Percentiles rank a stretch among this genome's conserved stretches.
phyloP scores from a whole-genome alignment of 1,140 invertebrate species.

The Aethina tumida region DNA sequence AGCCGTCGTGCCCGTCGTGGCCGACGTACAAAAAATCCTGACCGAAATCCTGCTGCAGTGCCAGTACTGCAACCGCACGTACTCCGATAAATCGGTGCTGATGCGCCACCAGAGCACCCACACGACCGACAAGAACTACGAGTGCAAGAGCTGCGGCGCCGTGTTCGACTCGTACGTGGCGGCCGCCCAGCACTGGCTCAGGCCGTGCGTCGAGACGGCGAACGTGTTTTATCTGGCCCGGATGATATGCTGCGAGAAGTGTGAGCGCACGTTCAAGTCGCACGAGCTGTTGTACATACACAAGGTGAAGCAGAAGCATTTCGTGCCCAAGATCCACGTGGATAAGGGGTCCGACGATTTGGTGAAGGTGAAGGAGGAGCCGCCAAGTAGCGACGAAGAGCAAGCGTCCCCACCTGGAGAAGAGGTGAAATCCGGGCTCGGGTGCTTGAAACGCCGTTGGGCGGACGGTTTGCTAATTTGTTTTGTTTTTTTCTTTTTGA shows the following conservation, averaged over 20 bases:
- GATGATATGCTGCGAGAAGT: constrained; percentile 34
- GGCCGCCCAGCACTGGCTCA: constrained; percentile 43
- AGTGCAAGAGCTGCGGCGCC: constrained; percentile 43
- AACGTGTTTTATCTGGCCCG: constrained; percentile 34
- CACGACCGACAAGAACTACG: constrained; percentile 41
- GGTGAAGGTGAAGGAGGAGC: constrained; percentile 10
- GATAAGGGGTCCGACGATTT: constrained; percentile 6
- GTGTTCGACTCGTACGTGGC: constrained; percentile 40
- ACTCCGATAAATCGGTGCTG: constrained; percentile 38
- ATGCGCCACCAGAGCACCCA: constrained; percentile 40
- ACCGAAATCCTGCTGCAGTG: constrained; percentile 43
- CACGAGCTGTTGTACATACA: constrained; percentile 35
- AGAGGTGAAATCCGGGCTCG: constrained; percentile 2
- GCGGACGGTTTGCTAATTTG: background rate
- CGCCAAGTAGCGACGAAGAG: constrained; percentile 10
- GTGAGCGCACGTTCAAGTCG: constrained; percentile 35
- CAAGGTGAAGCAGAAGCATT: constrained; percentile 36
- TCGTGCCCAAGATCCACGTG: constrained; percentile 26
- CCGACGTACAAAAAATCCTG: constrained; percentile 29
- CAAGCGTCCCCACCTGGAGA: constrained; percentile 16
- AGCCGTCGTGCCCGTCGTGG: too few species aligned
- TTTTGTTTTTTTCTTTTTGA: background rate
- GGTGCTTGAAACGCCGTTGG: background rate
- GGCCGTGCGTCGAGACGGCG: constrained; percentile 41
- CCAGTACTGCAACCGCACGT: constrained; percentile 47